A percentile compares a stretch with the other conserved stretches of the same genome.
These are phyloP conservation scores for Agrypnia vestita DNA, from an alignment of 1,140 invertebrate genomes.

Conservation along the genomic window DNA sequence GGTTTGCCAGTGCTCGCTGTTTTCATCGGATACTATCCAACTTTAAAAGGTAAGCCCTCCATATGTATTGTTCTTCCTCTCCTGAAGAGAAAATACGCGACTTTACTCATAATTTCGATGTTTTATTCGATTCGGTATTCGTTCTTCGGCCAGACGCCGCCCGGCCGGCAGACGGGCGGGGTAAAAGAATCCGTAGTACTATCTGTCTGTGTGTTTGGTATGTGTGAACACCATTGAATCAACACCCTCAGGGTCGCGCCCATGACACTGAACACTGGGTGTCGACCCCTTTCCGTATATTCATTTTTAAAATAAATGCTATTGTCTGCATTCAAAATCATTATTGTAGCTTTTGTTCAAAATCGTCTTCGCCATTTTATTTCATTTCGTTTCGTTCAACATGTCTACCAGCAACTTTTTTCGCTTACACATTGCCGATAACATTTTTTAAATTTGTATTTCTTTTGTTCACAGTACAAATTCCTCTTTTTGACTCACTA, in stretches of 20 bases:
- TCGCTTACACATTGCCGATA: no score
- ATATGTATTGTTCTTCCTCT: background rate
- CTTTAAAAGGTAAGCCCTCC: slow-evolving; percentile 15
- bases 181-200: slow-evolving; percentile 3
- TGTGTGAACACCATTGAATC: slow-evolving; percentile 11
- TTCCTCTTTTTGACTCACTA: no score
- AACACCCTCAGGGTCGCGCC: slow-evolving; percentile 29
- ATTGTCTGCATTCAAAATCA: background rate
- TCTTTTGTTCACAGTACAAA: no score
- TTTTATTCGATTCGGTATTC: background rate
- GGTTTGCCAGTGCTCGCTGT: slow-evolving; percentile 17
- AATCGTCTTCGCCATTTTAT: slow-evolving; percentile 6
- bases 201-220: slow-evolving; percentile 2
- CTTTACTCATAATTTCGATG: background rate
- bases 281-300: background rate
- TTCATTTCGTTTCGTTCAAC: slow-evolving; percentile 9
- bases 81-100: background rate
- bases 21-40: slow-evolving; percentile 18
- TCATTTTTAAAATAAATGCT: no score
- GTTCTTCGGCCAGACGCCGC: slow-evolving; percentile 16
- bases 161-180: slow-evolving; percentile 5
- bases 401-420: background rate
- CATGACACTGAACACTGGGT: background rate
- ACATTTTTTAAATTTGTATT: no score
- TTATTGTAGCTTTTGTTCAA: background rate